Evolutionary conservation across 2,797 vertebrate genomes (phyloP).

Genomic region (Lates japonicus): DNA sequence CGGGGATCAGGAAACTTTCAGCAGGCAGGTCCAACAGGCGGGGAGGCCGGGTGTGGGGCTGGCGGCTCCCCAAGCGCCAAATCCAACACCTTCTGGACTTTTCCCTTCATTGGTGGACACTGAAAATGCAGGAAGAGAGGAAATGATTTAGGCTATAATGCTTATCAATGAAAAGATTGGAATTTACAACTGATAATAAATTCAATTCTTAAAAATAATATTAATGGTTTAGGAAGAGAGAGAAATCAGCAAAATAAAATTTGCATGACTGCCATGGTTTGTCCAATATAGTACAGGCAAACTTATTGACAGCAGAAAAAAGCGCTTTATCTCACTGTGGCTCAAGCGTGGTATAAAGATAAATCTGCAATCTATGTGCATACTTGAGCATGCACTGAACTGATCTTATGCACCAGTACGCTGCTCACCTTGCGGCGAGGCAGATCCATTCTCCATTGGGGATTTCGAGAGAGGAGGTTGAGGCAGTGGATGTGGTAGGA

Average conservation of each 20-base stretch:
- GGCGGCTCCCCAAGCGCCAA: constrained; percentile 98
- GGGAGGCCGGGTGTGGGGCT: constrained; percentile 92
- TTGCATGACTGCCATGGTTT: not conserved
- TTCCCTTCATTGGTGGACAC: constrained; percentile 96
- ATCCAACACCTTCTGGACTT: constrained; percentile 98
- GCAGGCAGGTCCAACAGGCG: constrained; percentile 91
- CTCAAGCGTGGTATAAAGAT: constrained; percentile 42
- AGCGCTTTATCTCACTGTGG: constrained; percentile 31
- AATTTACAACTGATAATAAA: not conserved
- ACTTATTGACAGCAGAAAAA: constrained; percentile 12
- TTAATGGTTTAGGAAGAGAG: not conserved
- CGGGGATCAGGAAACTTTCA: constrained; percentile 90
- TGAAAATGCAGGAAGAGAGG: constrained; percentile 62
- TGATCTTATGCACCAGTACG: constrained; percentile 26
- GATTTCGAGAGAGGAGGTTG: constrained; percentile 97
- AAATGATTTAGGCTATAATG: not conserved
- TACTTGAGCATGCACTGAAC: constrained; percentile 35
- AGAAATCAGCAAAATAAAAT: constrained; percentile 26
- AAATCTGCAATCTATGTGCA: constrained; percentile 54
- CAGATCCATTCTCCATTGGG: constrained; percentile 99
- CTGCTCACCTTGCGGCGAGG: constrained; percentile 95
- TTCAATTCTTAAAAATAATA: not conserved
- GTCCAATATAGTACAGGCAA: constrained; percentile 16
- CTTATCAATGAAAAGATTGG: not conserved
- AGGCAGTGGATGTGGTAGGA: constrained; percentile 99